A percentile compares a stretch with the other conserved stretches of the same genome.
These are phyloP conservation scores for Parazoanthus darwini DNA, from an alignment of 92 coral and sea anemone genomes.

Conservation along the genomic window DNA sequence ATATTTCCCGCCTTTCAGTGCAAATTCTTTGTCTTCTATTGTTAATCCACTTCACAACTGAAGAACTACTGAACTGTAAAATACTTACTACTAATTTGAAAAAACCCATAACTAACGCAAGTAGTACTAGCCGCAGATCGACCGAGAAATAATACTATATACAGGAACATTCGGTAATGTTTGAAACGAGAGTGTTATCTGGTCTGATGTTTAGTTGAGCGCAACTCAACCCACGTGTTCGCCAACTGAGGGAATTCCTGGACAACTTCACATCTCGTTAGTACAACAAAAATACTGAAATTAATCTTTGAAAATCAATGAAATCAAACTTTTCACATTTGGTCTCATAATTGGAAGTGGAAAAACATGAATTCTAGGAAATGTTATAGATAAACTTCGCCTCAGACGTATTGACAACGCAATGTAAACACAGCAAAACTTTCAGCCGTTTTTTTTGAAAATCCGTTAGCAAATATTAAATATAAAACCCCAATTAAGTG, in stretches of 20 bases:
- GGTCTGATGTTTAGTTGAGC: neutral
- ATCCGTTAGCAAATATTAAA: neutral
- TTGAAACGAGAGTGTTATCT: neutral
- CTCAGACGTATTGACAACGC: neutral
- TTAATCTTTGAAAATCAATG: too few relatives aligned
- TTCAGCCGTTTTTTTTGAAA: neutral
- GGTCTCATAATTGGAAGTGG: neutral
- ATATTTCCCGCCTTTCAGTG: neutral
- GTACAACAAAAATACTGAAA: neutral
- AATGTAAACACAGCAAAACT: slow-evolving; percentile 2
- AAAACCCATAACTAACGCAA: neutral
- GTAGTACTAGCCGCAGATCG: neutral
- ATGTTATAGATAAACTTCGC: neutral
- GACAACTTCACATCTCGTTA: neutral
- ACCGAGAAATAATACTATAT: neutral
- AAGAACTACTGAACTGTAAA: neutral
- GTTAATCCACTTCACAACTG: too few relatives aligned
- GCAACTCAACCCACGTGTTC: slow-evolving; percentile 22
- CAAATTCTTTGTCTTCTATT: neutral
- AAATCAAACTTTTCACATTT: neutral
- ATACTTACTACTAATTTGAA: neutral
- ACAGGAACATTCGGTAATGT: neutral
- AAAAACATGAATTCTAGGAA: neutral
- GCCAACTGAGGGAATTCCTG: neutral
- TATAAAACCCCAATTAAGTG: neutral